Evolutionary conservation across 2,113 vertebrate species (phyloP), one percentile per base, ranked within the genome.

Genomic region (Periophthalmodon schlosseri): DNA sequence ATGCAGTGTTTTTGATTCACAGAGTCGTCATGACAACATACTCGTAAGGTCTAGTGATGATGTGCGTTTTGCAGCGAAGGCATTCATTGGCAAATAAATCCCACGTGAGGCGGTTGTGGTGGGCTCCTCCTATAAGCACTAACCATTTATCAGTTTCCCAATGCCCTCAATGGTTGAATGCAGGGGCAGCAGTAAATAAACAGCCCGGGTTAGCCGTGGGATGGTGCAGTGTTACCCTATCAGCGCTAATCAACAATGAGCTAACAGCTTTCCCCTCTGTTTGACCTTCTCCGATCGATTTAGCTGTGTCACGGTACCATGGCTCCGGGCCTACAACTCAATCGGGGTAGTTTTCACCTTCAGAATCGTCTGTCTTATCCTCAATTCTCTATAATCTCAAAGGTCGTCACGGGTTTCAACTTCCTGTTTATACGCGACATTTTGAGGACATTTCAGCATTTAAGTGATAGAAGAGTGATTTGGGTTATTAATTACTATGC

Each of bases 201-300:
- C 77, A 34, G 64, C 20, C 33, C 0, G 56, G 82, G 76, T 71
- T 78, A 81, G 76, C 52, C 52, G 34, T 60, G 64, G 77, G 77
- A 71, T 39, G 79, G 57, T 66, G 69, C 36, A 70, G 76, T 20
- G 74, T 76, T 76, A 84, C 85, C 83, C 77, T 46, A 77, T 83
- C 75, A 70, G 70, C 14, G 78, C 85, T 90, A 84, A 89, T 92
- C 82, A 89, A 78, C 83, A 76, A 47, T 0, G 47, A 78, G 84
- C 81, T 88, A 90, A 90, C 83, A 66, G 82, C 85, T 71, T 50
- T 88, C 84, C 79, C 87, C 80, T 87, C 64, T 50, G 67, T 47
- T 3, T 85, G 88, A 87, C 89, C 89, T 86, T 66, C 44, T 46
- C 68, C 65, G 4, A 88, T 88, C 83, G 61, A 91, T 87, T 60